Percentiles rank a stretch among this genome's conserved stretches.
Conservation (phyloP, 2,888 invertebrate species). For the Dromius quadrimaculatus region DNA sequence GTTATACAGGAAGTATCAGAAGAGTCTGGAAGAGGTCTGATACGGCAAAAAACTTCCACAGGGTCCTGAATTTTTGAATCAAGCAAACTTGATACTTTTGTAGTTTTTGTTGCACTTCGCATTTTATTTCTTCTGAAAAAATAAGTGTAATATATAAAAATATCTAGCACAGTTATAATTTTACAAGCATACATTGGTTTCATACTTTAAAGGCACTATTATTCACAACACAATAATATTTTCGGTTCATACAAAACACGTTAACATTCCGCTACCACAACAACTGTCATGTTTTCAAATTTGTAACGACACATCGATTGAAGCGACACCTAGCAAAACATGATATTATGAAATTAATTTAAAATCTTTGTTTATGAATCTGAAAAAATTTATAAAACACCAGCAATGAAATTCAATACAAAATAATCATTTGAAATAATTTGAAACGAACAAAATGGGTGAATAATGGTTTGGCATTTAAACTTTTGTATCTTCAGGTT, state of each 20-base stretch:
- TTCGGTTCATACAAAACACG: background rate
- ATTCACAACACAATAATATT: background rate
- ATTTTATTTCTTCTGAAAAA: constrained; percentile 16
- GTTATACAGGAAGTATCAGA: constrained; percentile 76
- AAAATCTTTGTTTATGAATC: background rate
- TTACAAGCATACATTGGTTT: constrained; percentile 8
- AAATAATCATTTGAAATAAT: too few species aligned
- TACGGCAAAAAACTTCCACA: constrained; percentile 89
- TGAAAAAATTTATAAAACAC: too few species aligned
- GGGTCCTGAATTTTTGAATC: constrained; percentile 71
- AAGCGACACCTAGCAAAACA: background rate
- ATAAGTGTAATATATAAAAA: too few species aligned
- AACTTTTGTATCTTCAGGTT: too few species aligned
- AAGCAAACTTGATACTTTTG: background rate
- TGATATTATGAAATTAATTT: background rate
- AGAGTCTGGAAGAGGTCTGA: constrained; percentile 82
- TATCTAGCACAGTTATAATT: too few species aligned
- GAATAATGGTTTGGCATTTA: too few species aligned
- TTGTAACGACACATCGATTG: constrained; percentile 15
- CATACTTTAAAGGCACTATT: background rate
- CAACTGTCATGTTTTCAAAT: constrained; percentile 28
- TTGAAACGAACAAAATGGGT: too few species aligned
- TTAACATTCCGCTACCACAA: background rate
- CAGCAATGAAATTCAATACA: too few species aligned
- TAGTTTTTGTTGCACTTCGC: constrained; percentile 11